These are phyloP conservation scores for Cochlearius cochlearius DNA, from an alignment of 2,113 vertebrate species.

Conservation along the genomic window DNA sequence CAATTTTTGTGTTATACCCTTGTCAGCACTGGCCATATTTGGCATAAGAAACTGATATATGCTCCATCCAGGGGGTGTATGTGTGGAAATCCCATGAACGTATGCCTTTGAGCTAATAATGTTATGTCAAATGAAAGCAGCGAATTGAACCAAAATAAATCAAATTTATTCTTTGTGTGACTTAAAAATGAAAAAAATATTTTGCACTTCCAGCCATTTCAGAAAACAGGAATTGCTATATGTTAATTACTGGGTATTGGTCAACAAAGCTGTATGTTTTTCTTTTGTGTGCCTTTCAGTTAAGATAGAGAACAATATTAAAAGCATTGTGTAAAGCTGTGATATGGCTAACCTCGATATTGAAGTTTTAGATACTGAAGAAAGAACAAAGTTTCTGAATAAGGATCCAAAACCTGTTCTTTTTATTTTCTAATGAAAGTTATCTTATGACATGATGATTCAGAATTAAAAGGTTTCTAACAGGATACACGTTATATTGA, in stretches of 20 bases:
- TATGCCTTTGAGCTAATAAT: not conserved
- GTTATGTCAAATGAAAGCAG: not conserved
- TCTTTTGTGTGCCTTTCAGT: not conserved
- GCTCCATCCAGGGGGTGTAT: not conserved
- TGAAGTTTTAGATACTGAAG: not conserved
- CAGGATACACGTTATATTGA: not conserved
- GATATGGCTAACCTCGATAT: not conserved
- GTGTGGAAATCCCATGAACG: not conserved
- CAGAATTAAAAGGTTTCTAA: not conserved
- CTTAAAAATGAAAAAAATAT: not conserved
- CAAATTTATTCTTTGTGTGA: not conserved
- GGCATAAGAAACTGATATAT: not conserved
- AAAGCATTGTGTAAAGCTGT: not conserved
- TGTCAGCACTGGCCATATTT: not conserved
- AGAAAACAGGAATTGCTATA: not conserved
- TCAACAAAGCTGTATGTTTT: not conserved
- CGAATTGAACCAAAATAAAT: not conserved
- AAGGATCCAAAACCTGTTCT: not conserved
- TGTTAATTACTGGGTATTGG: not conserved
- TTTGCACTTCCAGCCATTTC: not conserved
- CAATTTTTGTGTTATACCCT: not conserved
- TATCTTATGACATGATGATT: not conserved
- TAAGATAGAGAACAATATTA: not conserved
- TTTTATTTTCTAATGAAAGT: not conserved
- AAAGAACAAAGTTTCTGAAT: not conserved